These are phyloP conservation scores for Rhinella marina DNA, from an alignment of 2,797 vertebrate species.

Conservation along the genomic window DNA sequence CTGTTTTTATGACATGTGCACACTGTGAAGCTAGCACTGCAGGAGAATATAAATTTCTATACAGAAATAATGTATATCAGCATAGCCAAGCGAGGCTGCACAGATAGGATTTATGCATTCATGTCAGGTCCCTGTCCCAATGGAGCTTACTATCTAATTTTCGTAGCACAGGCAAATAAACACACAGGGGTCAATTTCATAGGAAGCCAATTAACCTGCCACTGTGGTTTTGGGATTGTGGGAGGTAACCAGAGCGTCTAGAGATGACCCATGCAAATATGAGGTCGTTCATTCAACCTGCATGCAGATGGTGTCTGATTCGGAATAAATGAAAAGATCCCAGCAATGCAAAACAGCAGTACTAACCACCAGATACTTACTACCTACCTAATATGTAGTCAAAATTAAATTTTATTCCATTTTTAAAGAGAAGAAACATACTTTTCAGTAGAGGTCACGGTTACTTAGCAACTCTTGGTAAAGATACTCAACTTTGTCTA, in stretches of 20 bases:
- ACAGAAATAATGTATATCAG: neutral
- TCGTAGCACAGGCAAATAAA: conserved; percentile 14
- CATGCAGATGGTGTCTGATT: conserved; percentile 22
- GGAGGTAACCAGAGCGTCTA: conserved; percentile 22
- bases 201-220: conserved; percentile 24
- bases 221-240: conserved; percentile 21
- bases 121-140: conserved; percentile 6
- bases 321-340: neutral
- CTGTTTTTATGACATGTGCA: neutral
- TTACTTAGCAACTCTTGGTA: neutral
- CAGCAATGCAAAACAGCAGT: neutral
- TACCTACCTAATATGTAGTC: neutral
- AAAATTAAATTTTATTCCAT: neutral
- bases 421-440: neutral
- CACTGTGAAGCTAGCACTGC: neutral
- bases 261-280: conserved; percentile 22
- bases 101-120: conserved; percentile 22
- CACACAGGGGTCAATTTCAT: conserved; percentile 30
- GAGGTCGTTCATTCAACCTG: conserved; percentile 2
- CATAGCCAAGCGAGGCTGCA: neutral
- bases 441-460: neutral
- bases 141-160: conserved; percentile 33
- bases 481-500: neutral
- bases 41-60: neutral
- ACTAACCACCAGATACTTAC: neutral